Evolutionary conservation across 2,113 vertebrate genomes (phyloP), one percentile per base, ranked within the genome.

Genomic region (Piaya cayana): DNA sequence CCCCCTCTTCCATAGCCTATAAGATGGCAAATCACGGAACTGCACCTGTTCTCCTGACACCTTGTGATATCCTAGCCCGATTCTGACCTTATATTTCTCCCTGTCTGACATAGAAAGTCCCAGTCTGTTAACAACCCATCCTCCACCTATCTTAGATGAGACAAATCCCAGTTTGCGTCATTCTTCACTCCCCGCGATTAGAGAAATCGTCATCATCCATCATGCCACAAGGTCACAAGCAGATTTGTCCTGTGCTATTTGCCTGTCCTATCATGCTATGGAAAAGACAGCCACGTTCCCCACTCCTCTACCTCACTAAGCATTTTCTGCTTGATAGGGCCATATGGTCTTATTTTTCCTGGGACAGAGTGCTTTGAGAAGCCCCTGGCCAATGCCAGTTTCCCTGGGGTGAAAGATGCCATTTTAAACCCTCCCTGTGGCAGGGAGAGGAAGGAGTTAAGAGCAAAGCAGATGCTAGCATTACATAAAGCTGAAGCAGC

Each of bases 401-500:
- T 62, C 53, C n/a, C 27, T 12, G 25, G 29, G 20, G 12, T 72
- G 19, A 58, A 77, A 67, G 42, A 37, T 3, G 37, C 12, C 30
- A 27, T 12, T 82, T 69, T 39, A 36, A 75, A 71, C 6, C 12
- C 23, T 15, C 23, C 36, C 37, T 65, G 30, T 42, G 8, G 32
- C 34, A 60, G 29, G 76, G 89, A 29, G 8, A 27, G 47, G 67
- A 88, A 88, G 75, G 92, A 82, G 88, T 96, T 97, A 96, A 96
- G 21, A 65, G 67, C 75, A 68, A 42, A 90, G 71, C 49, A 50
- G 69, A 82, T 45, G 29, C 71, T 37, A 20, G 69, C 60, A 68
- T 96, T 96, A 96, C 92, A 88, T 94, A 96, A 97, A 94, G 69
- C 5, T 0, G 55, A 83, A 53, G 81, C 94, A 74, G 93, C 77